These are phyloP conservation scores for Drosophila recens DNA, from an alignment of 2,888 invertebrate species.

Conservation along the genomic window DNA sequence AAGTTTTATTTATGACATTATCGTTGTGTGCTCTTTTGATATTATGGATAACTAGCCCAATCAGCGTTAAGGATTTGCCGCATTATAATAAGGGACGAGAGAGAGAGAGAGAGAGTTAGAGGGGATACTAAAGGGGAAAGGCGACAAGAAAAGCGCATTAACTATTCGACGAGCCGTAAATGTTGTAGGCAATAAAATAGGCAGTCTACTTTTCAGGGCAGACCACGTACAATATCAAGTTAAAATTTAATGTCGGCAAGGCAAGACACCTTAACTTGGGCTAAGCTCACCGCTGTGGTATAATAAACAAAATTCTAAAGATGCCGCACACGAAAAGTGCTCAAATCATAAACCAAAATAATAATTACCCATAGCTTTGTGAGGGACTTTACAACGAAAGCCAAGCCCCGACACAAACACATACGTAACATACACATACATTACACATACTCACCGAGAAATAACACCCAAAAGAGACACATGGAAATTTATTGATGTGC, in stretches of 20 bases:
- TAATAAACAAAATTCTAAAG: conserved; percentile 75
- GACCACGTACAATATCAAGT: conserved; percentile 50
- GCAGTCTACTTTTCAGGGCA: conserved; percentile 59
- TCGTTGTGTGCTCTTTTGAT: conserved; percentile 27
- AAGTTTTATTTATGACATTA: conserved; percentile 48
- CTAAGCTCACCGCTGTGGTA: conserved; percentile 55
- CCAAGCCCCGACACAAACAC: conserved; percentile 37
- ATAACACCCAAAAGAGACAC: conserved; percentile 47
- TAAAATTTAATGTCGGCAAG: conserved; percentile 69
- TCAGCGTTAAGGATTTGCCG: conserved; percentile 27
- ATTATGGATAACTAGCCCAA: conserved; percentile 42
- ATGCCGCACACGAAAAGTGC: conserved; percentile 64
- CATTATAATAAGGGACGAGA: conserved; percentile 13
- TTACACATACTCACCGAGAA: not conserved
- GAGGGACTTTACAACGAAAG: conserved; percentile 66
- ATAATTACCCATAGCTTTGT: conserved; percentile 78
- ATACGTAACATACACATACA: conserved; percentile 12
- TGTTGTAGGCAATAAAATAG: conserved; percentile 64
- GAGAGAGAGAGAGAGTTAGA: not conserved
- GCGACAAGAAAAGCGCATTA: conserved; percentile 72
- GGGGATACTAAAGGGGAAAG: not conserved
- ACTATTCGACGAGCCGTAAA: conserved; percentile 71
- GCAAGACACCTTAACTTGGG: conserved; percentile 55
- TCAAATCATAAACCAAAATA: conserved; percentile 80
- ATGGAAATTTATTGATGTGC: conserved; percentile 77